Evolutionary conservation across 2,113 vertebrate genomes (phyloP).

Genomic region (Panurus biarmicus): DNA sequence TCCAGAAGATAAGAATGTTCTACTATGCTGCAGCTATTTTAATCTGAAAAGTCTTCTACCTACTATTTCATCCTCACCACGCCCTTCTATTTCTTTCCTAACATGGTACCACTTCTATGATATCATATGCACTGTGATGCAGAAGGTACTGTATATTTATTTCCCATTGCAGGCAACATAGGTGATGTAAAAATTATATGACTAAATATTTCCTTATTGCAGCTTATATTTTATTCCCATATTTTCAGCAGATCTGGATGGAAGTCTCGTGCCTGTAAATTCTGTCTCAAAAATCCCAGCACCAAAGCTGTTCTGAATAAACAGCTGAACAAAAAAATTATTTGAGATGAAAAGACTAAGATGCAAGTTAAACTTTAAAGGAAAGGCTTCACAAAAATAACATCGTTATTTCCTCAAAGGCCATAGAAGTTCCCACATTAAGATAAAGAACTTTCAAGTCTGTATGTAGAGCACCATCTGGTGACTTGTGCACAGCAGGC

Average conservation of each 20-base stretch:
- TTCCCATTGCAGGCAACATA: not conserved
- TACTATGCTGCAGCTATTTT: not conserved
- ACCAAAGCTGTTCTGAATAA: not conserved
- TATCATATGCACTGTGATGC: not conserved
- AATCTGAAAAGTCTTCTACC: not conserved
- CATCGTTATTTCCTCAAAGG: not conserved
- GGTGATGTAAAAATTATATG: not conserved
- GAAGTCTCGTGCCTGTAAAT: not conserved
- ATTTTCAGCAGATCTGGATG: not conserved
- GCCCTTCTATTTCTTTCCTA: not conserved
- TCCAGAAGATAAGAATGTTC: not conserved
- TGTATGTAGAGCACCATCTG: conserved; percentile 37
- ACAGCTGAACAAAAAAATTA: not conserved
- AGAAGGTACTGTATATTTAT: not conserved
- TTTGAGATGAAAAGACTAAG: not conserved
- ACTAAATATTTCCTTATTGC: not conserved
- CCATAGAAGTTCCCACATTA: not conserved
- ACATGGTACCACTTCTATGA: not conserved
- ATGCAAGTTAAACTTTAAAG: not conserved
- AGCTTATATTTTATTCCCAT: not conserved
- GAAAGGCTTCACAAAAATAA: not conserved
- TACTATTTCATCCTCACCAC: not conserved
- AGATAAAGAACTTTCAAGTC: not conserved
- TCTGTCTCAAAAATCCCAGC: not conserved
- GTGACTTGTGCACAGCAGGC: conserved; percentile 19